Evolutionary conservation across 2,797 vertebrate species (phyloP).

Genomic region (Sebastes diploproa): DNA sequence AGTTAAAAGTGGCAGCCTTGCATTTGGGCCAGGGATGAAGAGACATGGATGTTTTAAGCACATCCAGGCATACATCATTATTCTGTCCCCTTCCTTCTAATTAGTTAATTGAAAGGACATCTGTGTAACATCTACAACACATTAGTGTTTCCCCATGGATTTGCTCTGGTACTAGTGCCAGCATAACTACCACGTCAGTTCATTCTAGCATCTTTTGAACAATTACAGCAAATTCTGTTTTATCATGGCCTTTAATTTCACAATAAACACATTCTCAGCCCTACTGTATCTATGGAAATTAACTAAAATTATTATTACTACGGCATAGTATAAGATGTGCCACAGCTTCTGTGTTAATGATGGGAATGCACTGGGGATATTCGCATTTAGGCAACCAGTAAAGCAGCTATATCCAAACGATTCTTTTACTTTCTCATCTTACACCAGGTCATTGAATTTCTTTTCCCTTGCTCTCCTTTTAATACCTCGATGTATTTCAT

Average conservation of each 20-base stretch:
- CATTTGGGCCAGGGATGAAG: slow-evolving; percentile 50
- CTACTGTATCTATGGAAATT: not conserved
- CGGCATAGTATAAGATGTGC: not conserved
- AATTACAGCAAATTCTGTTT: slow-evolving; percentile 34
- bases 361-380: not conserved
- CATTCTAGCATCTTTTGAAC: slow-evolving; percentile 40
- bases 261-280: not conserved
- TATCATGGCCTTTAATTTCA: slow-evolving; percentile 18
- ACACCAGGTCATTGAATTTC: slow-evolving; percentile 33
- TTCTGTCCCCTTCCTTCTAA: slow-evolving; percentile 57
- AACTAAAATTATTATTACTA: not conserved
- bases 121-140: slow-evolving; percentile 70
- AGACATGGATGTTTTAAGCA: slow-evolving; percentile 54
- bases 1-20: slow-evolving; percentile 65
- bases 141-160: slow-evolving; percentile 56
- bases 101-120: slow-evolving; percentile 77
- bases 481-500: slow-evolving; percentile 63
- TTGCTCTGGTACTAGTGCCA: slow-evolving; percentile 13
- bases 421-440: slow-evolving; percentile 38
- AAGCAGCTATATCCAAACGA: slow-evolving; percentile 16
- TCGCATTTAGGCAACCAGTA: not conserved
- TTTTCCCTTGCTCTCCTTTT: slow-evolving; percentile 28
- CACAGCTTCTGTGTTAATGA: not conserved
- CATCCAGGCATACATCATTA: slow-evolving; percentile 62
- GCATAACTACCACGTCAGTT: slow-evolving; percentile 5